Base-by-base conservation (phyloP, 1,140 invertebrate species). In the Formica selysi region DNA sequence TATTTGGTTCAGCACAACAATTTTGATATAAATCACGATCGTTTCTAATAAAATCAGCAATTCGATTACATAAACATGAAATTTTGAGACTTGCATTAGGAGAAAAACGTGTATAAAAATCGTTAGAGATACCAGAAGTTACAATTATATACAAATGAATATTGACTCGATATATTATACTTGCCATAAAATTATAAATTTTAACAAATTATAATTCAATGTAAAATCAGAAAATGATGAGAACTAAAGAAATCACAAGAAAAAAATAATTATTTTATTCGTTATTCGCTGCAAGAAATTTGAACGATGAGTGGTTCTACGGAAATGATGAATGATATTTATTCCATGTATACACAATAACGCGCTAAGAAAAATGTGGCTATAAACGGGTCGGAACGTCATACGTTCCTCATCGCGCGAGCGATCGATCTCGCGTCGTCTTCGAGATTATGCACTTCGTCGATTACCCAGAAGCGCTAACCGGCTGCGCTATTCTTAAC, bases 321-420 rank as follows among this genome's bases (percentile, higher is more conserved):
- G 19, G 8, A 67, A 68, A 74, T 61, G 68, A 80, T 86, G 70
- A 76, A 74, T 36, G 67, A 54, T 36, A 59, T 86, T 89, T 89
- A 89, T 89, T 87, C 36, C 73, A 74, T 76, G 26, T 79, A 87
- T 51, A 51, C 48, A 51, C 57, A 89, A 70, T 79, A 78, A 79
- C 38, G 36, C 7, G 13, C 36, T 89, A 89, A 57, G 64, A 89
- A 76, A 89, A 89, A 78, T 19, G 26, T 83, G 48, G 29, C 41
- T 89, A 83, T n/a, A 83, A 89, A 89, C 62, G 54, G 26, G 22
- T 32, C 61, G 1, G 62, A 62, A 57, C 8, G 32, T 70, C 57
- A 16, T 32, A 71, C 36, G 26, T 70, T 68, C 22, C 26, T 78
- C 57, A 51, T 73, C 41, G 26, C 16, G 32, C 13, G 29, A 67